Base-by-base conservation (phyloP, 1,140 invertebrate genomes). In the Halictus rubicundus region DNA sequence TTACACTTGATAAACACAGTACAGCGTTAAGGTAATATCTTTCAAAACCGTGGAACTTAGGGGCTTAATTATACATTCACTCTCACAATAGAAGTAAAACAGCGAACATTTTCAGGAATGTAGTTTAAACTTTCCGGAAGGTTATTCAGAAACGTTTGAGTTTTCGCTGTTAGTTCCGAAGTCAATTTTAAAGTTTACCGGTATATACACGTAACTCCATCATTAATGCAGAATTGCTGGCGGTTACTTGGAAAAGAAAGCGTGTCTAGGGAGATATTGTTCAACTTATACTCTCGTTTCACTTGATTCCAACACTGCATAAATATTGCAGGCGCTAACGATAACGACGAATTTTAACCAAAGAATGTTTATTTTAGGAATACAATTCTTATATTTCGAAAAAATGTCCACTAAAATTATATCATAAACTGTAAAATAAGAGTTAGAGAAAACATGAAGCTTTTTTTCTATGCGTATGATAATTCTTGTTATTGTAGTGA, bases 171-270 rank as follows among this genome's bases (percentile, higher is more conserved):
- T 61, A 61, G 59, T 61, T 61, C 3, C 59, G 59, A 61, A 61
- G 59, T 61, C 59, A 61, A 61, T 61, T 61, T 61, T 61, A 61
- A 61, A 61, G 23, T 61, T 61, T n/a, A 61, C 23, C 59, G 21
- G 21, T 9, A 57, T 57, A 57, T n/a, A 61, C 59, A 61, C 25
- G 59, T 27, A 27, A 12, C 23, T 61, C 59, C 9, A 27, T 27
- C 59, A 61, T 61, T 27, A 61, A 61, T 61, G 25, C 59, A 61
- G 23, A 27, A 25, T 27, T 27, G 10, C 25, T 27, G 59, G 23
- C 12, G 59, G 23, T 14, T 27, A 61, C 2, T 27, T 27, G 12
- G 21, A 12, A 61, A 61, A 61, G 54, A 57, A 57, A 57, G 21
- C n/a, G 54, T 21, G 54, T 57, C 54, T n/a, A n/a, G 54, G 54